Evolutionary conservation across 1,140 invertebrate genomes (phyloP), one percentile per base, ranked within the genome.

Genomic region (Dendroctonus valens): DNA sequence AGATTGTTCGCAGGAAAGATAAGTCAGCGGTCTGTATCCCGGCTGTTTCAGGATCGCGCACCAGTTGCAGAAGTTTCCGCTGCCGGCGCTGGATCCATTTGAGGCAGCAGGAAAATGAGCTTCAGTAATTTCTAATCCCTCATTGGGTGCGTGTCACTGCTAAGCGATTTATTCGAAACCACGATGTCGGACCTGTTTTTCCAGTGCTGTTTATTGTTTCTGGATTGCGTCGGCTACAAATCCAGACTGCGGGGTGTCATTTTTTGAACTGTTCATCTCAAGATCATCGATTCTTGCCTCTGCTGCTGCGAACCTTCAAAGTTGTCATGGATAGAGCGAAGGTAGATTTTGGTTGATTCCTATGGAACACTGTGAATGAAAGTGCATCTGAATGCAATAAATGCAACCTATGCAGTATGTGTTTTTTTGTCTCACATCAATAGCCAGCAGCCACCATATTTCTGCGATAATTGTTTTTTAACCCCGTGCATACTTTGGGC

Each of bases 51-150:
- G 54, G 54, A n/a, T 57, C 41, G 26, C 38, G 12, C 14, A 7
- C 40, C 39, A 61, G 59, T 61, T 61, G 49, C 49, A 52, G 48
- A 8, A 14, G n/a, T 61, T 39, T 61, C 59, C 59, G 59, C 59
- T 39, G 6, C 49, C 39, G 49, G 59, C 59, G 59, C 59, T 61
- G 59, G 14, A 51, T 41, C 7, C 41, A 7, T 5, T 11, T 15
- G 48, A 40, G 48, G 52, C 49, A 37, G 59, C 59, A 61, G 59
- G 59, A 52, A 59, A 59, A 59, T 59, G 58, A 59, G 46, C 44
- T 39, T 41, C 46, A 61, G 59, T 61, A 51, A 61, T 61, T 61
- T 61, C 52, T 61, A 61, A 61, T 51, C 59, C 49, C 57, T 38
- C 46, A 51, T 26, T 51, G 48, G 59, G 59, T 52, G 59, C 52